Evolutionary conservation across 2,888 invertebrate genomes (phyloP), one percentile per base, ranked within the genome.

Genomic region (Eupeodes latifasciatus): DNA sequence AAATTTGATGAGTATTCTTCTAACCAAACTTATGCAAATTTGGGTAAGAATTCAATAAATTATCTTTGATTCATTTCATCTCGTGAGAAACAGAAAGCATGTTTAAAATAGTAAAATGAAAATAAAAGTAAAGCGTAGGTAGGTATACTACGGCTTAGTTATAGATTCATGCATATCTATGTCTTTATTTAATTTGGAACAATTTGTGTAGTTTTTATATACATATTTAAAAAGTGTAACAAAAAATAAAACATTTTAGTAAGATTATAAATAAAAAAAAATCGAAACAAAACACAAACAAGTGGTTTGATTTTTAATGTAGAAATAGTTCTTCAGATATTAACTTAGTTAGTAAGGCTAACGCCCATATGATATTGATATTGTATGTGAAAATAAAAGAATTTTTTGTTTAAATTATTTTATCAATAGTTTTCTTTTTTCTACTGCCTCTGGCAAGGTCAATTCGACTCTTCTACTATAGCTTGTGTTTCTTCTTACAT

Each of bases 1-100:
- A 86, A 86, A 64, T 59, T 79, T 47, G 34, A 40, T 44, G 47
- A 36, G 19, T 10, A 55, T 55, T 71, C 12, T 67, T 67, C 4
- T 71, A 81, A 86, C 82, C 85, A 86, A 85, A 85, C 81, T 85
- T 81, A 61, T 85, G 81, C 36, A 77, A 77, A 75, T 53, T 76
- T 4, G 6, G 14, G 19, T 14, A 44, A 66, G 64, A 49, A 64
- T 44, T 62, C 12, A 12, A 57, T n/a, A n/a, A n/a, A n/a, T 62
- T 36, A 62, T 40, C 40, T 40, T 40, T 10, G 40, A 11, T 62
- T 40, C 2, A 11, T 40, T 16, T 62, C 16, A 62, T 40, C 62
- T 44, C 16, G 5, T 40, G 5, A 11, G 40, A 44, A 40, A 16
- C 2, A 11, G 40, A 44, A 40, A 16, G 11, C 2, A 40, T 40